Conservation (phyloP, 2,113 vertebrate species). For the Alouatta palliata region DNA sequence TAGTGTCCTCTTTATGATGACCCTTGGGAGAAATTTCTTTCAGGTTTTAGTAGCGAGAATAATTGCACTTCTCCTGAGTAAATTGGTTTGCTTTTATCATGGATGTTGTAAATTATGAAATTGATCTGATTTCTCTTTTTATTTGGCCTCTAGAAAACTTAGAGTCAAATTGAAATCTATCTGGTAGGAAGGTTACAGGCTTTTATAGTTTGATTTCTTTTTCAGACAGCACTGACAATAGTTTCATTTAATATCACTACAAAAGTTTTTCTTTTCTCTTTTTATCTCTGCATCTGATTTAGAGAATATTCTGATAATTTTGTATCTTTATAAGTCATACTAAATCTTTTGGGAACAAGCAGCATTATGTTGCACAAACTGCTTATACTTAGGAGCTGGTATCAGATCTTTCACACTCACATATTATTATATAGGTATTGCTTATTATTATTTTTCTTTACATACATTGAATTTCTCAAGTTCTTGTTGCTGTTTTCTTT, state of each 20-base stretch:
- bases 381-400: neutral
- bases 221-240: slow-evolving; percentile 22
- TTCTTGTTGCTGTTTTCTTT: neutral
- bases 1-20: slow-evolving; percentile 44
- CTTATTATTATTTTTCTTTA: neutral
- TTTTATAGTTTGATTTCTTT: slow-evolving; percentile 52
- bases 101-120: slow-evolving; percentile 68
- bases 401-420: neutral
- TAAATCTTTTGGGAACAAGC: neutral
- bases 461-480: neutral
- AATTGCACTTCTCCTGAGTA: slow-evolving; percentile 67
- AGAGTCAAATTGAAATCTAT: slow-evolving; percentile 47
- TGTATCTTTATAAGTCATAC: neutral
- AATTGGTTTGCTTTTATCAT: slow-evolving; percentile 69
- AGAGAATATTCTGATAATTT: neutral
- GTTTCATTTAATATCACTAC: neutral
- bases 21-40: slow-evolving; percentile 56
- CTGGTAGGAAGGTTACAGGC: neutral
- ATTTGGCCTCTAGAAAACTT: slow-evolving; percentile 56
- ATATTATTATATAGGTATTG: neutral
- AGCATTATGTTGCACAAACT: neutral
- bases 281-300: neutral
- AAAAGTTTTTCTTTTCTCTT: neutral
- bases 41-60: slow-evolving; percentile 55
- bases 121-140: slow-evolving; percentile 60